phyloP scores from a whole-genome alignment of 2,113 vertebrate genomes.

The Lepus americanus region DNA sequence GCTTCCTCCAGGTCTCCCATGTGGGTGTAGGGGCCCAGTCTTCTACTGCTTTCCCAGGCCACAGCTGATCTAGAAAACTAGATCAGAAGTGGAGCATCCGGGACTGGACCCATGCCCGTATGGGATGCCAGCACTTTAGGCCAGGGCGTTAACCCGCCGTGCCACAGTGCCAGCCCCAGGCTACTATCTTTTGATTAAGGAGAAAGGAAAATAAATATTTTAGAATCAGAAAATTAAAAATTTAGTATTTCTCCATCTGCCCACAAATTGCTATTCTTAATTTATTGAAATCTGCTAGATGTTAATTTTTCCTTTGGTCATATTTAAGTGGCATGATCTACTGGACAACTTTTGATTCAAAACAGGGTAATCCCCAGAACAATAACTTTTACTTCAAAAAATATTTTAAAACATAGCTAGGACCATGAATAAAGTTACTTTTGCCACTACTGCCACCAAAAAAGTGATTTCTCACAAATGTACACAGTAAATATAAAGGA shows the following conservation, averaged over 20 bases:
- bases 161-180: too few species aligned
- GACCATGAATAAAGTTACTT: slow-evolving; percentile 15
- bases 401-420: slow-evolving; percentile 31
- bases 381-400: neutral
- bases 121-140: too few species aligned
- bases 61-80: too few species aligned
- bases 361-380: neutral
- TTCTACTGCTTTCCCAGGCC: too few species aligned
- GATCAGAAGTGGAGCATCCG: too few species aligned
- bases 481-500: neutral
- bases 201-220: neutral
- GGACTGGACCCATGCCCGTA: too few species aligned
- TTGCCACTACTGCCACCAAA: slow-evolving; percentile 4
- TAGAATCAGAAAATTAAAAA: neutral
- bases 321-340: slow-evolving; percentile 2
- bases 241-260: neutral
- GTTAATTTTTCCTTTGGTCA: neutral
- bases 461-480: neutral
- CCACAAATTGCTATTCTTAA: neutral
- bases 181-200: neutral
- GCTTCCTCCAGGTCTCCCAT: too few species aligned
- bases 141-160: too few species aligned
- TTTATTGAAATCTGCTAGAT: neutral
- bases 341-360: neutral
- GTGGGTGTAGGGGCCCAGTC: too few species aligned